Evolutionary conservation across 2,113 vertebrate species (phyloP).

Genomic region (Istiophorus platypterus): DNA sequence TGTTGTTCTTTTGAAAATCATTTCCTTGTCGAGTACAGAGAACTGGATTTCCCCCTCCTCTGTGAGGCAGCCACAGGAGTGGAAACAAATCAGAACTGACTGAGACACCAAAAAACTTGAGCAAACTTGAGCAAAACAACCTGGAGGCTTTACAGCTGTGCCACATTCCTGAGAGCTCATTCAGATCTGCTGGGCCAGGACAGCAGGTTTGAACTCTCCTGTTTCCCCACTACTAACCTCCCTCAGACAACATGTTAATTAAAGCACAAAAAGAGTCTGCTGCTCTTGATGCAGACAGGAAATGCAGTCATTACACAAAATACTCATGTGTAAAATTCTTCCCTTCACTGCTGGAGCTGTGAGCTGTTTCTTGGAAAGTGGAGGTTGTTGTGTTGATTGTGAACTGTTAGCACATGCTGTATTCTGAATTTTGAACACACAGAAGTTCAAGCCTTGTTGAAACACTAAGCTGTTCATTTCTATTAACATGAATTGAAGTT

Average conservation of each 20-base stretch:
- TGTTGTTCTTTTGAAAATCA: background rate
- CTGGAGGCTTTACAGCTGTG: slow-evolving; percentile 44
- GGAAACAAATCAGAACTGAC: background rate
- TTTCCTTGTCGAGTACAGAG: background rate
- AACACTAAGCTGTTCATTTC: background rate
- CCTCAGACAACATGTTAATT: slow-evolving; percentile 7
- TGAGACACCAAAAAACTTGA: background rate
- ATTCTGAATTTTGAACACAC: background rate
- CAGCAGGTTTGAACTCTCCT: slow-evolving; percentile 8
- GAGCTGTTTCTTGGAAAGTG: background rate
- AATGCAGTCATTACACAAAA: slow-evolving; percentile 13
- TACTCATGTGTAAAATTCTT: too few relatives aligned
- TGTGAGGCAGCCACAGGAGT: background rate
- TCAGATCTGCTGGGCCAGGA: background rate
- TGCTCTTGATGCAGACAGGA: slow-evolving; percentile 41
- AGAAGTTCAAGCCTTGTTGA: background rate
- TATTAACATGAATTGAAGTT: rapidly evolving
- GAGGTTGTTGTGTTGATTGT: background rate
- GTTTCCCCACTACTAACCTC: slow-evolving; percentile 24
- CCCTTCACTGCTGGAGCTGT: background rate
- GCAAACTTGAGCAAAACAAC: slow-evolving; percentile 5
- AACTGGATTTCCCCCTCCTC: background rate
- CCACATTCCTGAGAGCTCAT: slow-evolving; percentile 57
- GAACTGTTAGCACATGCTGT: background rate
- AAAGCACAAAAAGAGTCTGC: background rate